Conservation (phyloP, 1,140 invertebrate species). For the Zaprionus ghesquierei region DNA sequence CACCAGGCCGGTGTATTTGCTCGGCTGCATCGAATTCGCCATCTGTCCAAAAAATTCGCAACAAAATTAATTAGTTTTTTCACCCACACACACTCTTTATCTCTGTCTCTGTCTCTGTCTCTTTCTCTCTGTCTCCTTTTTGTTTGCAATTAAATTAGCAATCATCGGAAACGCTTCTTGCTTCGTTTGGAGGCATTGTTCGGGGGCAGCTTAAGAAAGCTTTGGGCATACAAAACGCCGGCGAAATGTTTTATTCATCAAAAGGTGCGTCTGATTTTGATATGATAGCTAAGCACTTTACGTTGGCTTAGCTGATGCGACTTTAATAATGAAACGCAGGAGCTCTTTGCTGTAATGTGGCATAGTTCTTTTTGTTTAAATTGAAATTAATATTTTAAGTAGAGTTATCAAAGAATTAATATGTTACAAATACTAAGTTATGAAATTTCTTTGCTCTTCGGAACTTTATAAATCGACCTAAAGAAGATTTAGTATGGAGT, state of each 20-base stretch:
- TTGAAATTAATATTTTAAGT: no score
- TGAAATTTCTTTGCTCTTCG: no score
- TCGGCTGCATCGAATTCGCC: slow-evolving; percentile 65
- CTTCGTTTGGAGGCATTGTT: neutral
- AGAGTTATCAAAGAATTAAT: no score
- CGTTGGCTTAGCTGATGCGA: neutral
- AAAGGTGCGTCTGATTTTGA: neutral
- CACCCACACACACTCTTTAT: neutral
- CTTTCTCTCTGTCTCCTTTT: neutral
- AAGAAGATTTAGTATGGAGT: no score
- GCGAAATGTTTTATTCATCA: slow-evolving; percentile 10
- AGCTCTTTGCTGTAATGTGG: no score
- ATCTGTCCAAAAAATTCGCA: slow-evolving; percentile 37
- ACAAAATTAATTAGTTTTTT: slow-evolving; percentile 28
- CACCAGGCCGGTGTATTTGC: slow-evolving; percentile 86
- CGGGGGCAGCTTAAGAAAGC: neutral
- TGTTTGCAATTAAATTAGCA: slow-evolving; percentile 5
- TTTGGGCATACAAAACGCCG: neutral
- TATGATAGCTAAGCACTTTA: neutral
- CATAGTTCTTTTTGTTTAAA: no score
- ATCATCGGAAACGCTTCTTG: neutral
- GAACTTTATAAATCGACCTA: no score
- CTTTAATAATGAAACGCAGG: neutral
- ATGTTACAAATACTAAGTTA: no score
- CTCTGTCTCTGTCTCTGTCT: neutral